Evolutionary conservation across 2,888 invertebrate species (phyloP), one percentile per base, ranked within the genome.

Genomic region (Eurois occulta): DNA sequence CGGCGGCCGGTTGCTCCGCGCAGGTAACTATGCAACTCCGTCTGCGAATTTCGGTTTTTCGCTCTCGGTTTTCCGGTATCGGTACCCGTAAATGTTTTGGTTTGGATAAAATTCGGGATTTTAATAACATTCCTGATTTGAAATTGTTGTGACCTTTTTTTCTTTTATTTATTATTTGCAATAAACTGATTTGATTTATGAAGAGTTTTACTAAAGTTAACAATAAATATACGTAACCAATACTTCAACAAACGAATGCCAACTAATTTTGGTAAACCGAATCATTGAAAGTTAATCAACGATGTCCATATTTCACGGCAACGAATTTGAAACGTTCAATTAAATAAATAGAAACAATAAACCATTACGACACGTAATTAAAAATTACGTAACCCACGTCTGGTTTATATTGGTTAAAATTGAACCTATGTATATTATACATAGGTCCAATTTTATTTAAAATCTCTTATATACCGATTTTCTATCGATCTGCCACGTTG

Each of bases 1-100:
- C 83, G 81, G 86, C 75, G 55, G 65, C 18, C 74, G 88, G 84
- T 87, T 85, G 87, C 65, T 81, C 81, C 79, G 69, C 77, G 86
- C 87, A 90, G 90, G 89, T 90, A 87, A 80, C 77, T 80, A 81
- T 86, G 88, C 88, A 86, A 77, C 84, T 86, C 72, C 70, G 72
- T 77, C 77, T 75, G 83, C 78, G 81, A 88, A 89, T 90, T 85
- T 82, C 38, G 76, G 77, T 85, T 90, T 89, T 91, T 90, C 83
- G 82, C 80, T 76, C 81, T 83, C 70, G 77, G 65, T 86, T 77
- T 77, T 38, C 66, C 38, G 52, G 48, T 28, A 60, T 74, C 69
- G 72, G 35, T 60, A 32, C 58, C n/a, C n/a, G 60, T 28, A 28
- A 72, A 66, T 62, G 68, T 70, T 84, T 24, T 18, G 16, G 65